phyloP scores from a whole-genome alignment of 2,888 invertebrate species.

The Xestia ashworthii region DNA sequence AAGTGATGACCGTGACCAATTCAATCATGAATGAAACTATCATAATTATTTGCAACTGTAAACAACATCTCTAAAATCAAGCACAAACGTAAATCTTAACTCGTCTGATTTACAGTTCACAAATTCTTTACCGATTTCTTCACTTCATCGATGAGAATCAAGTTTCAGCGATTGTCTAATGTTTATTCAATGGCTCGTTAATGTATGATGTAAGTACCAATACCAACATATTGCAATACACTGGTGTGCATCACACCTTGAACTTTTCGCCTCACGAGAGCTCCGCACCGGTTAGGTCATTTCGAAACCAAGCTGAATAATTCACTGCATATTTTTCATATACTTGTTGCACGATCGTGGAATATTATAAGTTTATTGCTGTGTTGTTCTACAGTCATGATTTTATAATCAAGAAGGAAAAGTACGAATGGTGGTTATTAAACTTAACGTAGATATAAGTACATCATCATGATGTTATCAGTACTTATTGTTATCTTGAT shows the following conservation, averaged over 20 bases:
- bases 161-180: constrained; percentile 47
- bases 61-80: constrained; percentile 2
- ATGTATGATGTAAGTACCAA: constrained; percentile 47
- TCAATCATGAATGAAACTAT: not conserved
- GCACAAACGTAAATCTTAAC: not conserved
- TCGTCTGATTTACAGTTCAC: constrained; percentile 7
- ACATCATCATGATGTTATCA: constrained; percentile 15
- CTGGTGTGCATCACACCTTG: constrained; percentile 73
- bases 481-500: constrained; percentile 23
- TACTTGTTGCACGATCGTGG: constrained; percentile 56
- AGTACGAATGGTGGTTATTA: constrained; percentile 7
- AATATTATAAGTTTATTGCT: constrained; percentile 45
- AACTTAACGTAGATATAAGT: not conserved
- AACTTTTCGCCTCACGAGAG: constrained; percentile 78
- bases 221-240: constrained; percentile 36
- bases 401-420: constrained; percentile 37
- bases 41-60: not conserved
- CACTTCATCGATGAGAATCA: constrained; percentile 23
- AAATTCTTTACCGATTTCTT: constrained; percentile 33
- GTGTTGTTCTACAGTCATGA: constrained; percentile 30
- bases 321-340: constrained; percentile 50
- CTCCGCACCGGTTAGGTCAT: constrained; percentile 69
- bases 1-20: not conserved
- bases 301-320: constrained; percentile 69
- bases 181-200: constrained; percentile 57